A percentile compares a stretch with the other conserved stretches of the same genome.
Conservation (phyloP, 2,113 vertebrate species). For the Macrotus californicus region DNA sequence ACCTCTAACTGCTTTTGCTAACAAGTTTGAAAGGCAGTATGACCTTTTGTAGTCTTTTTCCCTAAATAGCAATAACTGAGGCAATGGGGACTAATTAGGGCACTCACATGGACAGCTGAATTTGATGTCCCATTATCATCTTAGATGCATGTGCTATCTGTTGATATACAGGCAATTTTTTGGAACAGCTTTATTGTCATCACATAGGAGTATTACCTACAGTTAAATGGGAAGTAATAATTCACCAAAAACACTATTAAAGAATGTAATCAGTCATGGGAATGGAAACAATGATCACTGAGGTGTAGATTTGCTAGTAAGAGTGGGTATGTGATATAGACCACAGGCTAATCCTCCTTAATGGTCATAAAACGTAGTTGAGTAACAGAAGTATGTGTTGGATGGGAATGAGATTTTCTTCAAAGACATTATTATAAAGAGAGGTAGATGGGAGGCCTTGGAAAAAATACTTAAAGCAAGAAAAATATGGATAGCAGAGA, state of each 20-base stretch:
- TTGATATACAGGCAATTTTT: neutral
- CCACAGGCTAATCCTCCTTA: neutral
- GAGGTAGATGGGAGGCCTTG: neutral
- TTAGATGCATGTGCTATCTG: neutral
- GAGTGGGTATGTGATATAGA: neutral
- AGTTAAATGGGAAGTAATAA: neutral
- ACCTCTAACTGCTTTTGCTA: neutral
- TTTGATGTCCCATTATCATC: neutral
- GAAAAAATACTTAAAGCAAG: neutral
- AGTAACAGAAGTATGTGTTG: neutral
- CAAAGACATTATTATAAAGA: neutral
- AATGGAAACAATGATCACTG: neutral
- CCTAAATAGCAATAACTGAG: neutral
- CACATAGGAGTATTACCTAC: neutral
- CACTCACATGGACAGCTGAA: neutral
- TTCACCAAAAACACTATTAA: neutral
- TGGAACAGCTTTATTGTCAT: neutral
- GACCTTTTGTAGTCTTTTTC: neutral
- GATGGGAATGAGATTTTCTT: neutral
- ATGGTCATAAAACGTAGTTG: neutral
- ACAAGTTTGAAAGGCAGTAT: neutral
- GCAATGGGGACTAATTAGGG: neutral
- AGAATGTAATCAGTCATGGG: neutral
- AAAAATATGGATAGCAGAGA: neutral
- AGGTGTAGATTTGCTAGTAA: neutral